Conservation (phyloP, 2,113 vertebrate species). For the Gymnogyps californianus region DNA sequence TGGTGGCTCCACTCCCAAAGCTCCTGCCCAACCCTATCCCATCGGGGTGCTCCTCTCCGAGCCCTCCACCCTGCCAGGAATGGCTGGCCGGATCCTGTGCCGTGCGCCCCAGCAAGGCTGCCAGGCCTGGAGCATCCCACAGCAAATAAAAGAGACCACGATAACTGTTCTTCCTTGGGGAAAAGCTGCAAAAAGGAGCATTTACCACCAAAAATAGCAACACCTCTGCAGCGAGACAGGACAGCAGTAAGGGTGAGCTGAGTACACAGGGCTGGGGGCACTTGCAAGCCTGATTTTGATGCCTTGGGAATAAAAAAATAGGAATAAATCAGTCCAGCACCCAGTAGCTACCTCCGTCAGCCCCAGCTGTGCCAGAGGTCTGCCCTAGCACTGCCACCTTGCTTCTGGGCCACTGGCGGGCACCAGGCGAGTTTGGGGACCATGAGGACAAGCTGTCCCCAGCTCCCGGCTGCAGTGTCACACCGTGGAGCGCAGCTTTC, state of each 20-base stretch:
- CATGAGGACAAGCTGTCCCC: not conserved
- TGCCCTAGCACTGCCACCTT: not conserved
- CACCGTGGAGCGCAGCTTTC: not conserved
- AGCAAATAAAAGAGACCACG: not conserved
- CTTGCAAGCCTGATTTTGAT: not conserved
- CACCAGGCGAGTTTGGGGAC: not conserved
- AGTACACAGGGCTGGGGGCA: not conserved
- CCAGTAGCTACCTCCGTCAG: not conserved
- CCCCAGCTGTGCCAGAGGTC: rapidly evolving
- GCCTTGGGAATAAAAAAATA: not conserved
- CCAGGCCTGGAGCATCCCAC: not conserved
- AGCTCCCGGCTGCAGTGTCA: not conserved
- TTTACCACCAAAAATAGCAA: not conserved
- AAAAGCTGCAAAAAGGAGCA: not conserved
- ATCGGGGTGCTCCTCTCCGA: rapidly evolving
- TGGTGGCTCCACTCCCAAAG: not conserved
- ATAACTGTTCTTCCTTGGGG: not conserved
- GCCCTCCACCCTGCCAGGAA: not conserved
- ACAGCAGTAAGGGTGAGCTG: not conserved
- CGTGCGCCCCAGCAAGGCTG: not conserved
- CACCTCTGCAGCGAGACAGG: not conserved
- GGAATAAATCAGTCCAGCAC: not conserved
- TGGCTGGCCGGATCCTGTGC: not conserved
- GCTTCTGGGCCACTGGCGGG: not conserved
- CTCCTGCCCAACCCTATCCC: not conserved